phyloP scores from a whole-genome alignment of 2,888 invertebrate species.

The Mimachlamys varia region DNA sequence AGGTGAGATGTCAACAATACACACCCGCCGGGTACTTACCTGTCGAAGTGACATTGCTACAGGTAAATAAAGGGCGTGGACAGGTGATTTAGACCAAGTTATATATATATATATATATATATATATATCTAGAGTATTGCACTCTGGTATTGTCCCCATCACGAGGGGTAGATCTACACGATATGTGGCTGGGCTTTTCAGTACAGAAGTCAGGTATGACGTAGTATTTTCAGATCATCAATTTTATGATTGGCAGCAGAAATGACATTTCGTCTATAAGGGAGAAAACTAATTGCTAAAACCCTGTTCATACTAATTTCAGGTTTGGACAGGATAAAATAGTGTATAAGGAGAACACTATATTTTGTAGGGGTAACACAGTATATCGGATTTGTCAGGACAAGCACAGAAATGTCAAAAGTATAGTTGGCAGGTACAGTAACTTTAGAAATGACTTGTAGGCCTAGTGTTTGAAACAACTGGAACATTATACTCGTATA shows the following conservation, averaged over 20 bases:
- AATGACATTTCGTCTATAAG: background rate
- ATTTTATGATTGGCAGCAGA: background rate
- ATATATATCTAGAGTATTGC: too few species aligned
- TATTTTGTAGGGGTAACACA: background rate
- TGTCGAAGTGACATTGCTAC: background rate
- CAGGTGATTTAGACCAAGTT: background rate
- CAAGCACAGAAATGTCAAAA: background rate
- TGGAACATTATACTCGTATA: too few species aligned
- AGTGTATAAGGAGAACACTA: background rate
- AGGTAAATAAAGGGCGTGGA: background rate
- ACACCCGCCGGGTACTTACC: background rate
- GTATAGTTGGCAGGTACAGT: background rate
- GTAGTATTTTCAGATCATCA: background rate
- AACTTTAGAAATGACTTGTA: background rate
- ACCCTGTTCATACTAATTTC: background rate
- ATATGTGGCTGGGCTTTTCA: background rate
- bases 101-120: too few species aligned
- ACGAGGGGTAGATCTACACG: too few species aligned
- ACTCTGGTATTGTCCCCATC: too few species aligned
- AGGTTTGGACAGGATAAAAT: background rate
- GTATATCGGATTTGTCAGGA: background rate
- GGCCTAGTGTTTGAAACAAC: background rate
- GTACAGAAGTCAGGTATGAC: background rate
- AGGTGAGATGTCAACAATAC: conserved; percentile 28
- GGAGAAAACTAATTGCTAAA: background rate